Evolutionary conservation across 1,140 invertebrate genomes (phyloP), one percentile per base, ranked within the genome.

Genomic region (Zaprionus davidi): DNA sequence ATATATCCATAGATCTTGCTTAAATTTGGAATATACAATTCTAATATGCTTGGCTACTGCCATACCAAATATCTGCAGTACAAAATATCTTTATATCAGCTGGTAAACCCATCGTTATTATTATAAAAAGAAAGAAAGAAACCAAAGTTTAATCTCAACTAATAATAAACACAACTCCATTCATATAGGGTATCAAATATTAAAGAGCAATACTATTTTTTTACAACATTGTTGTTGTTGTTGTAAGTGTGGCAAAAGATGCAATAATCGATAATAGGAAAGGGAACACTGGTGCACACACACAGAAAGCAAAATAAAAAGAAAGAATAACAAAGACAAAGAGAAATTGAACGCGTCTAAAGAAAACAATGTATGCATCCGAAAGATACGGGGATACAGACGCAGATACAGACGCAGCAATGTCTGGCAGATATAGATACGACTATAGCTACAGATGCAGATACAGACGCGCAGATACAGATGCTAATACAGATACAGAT

Each of bases 231-330:
- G 34, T 64, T 41, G 38, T 46, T 46, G 53, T 49, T 67, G 65
- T 55, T 57, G 24, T 67, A 44, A 38, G 49, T 68, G 38, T 69
- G 66, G 57, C 74, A 63, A 59, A 59, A 81, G 84, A 88, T 88
- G 85, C 81, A 84, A 79, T 84, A 90, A 88, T 88, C 84, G 84
- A 90, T 88, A 88, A 79, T 84, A 41, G 58, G 60, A 71, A 83
- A 74, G 56, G 46, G 17, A 82, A 81, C 51, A 57, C 62, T 51
- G 55, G 36, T 36, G 36, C 41, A 5, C 31, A 34, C 31, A 34
- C 58, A 75, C 46, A 75, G 57, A 55, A 71, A 66, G n/a, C 44
- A 71, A 59, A 72, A 70, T 13, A 26, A 73, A 64, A 65, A 67
- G 74, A 70, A 44, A 77, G 81, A 81, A 87, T 58, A 68, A 56